phyloP scores from a whole-genome alignment of 2,113 vertebrate species.

The Pterocles burchelli region DNA sequence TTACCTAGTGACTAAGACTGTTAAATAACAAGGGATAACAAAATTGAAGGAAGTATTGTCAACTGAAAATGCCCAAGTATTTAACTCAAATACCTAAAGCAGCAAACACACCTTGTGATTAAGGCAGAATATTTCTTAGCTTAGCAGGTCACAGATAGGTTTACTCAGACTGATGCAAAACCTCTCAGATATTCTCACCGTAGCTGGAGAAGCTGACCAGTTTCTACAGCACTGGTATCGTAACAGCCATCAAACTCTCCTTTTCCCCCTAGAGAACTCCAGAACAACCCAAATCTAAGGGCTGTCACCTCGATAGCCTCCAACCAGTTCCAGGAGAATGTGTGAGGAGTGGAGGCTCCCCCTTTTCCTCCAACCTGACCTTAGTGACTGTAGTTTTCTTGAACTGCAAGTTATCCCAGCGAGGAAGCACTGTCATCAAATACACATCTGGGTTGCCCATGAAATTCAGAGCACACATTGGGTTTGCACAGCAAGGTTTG shows the following conservation, averaged over 20 bases:
- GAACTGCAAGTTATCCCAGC: background rate
- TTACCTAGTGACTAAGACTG: background rate
- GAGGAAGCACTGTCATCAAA: background rate
- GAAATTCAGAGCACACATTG: background rate
- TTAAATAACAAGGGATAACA: background rate
- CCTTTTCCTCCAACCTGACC: background rate
- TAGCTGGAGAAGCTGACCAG: background rate
- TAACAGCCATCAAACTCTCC: background rate
- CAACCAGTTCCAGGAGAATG: background rate
- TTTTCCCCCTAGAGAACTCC: background rate
- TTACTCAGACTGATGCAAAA: background rate
- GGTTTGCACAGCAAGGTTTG: background rate
- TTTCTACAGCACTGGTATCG: background rate
- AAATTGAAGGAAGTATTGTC: background rate
- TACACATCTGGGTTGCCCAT: background rate
- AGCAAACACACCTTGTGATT: background rate
- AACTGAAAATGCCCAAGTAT: background rate
- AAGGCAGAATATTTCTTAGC: background rate
- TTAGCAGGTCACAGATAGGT: background rate
- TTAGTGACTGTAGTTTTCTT: background rate
- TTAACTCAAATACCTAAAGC: background rate
- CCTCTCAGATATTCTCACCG: background rate
- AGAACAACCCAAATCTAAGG: background rate
- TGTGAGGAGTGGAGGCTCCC: background rate
- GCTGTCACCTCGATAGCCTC: background rate